Conservation (phyloP, 2,113 vertebrate species). For the human region DNA sequence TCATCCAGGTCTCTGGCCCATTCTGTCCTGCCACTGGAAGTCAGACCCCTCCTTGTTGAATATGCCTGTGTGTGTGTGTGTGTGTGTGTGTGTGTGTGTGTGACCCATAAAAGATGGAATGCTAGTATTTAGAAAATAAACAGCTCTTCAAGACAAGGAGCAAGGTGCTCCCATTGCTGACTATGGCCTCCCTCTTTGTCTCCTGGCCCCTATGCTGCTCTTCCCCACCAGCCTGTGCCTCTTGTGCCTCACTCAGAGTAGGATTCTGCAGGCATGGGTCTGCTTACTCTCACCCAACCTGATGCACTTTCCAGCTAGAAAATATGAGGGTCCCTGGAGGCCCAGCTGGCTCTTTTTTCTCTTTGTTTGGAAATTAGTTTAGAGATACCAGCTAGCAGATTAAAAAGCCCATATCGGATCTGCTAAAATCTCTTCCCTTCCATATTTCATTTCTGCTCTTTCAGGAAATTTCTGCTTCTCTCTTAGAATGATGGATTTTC, state of each 20-base stretch:
- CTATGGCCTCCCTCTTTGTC: neutral
- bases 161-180: neutral
- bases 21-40: neutral
- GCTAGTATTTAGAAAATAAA: neutral
- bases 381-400: constrained; percentile 68
- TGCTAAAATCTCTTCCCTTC: constrained; percentile 76
- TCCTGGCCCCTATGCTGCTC: neutral
- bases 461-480: constrained; percentile 77
- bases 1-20: neutral
- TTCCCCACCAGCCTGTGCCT: neutral
- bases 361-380: constrained; percentile 79
- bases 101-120: neutral
- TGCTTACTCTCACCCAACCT: constrained; percentile 68
- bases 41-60: neutral
- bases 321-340: constrained; percentile 73
- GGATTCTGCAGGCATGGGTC: neutral
- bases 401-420: constrained; percentile 77
- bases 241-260: neutral
- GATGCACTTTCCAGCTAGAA: constrained; percentile 78
- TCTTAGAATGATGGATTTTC: constrained; percentile 79
- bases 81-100: too few relatives aligned
- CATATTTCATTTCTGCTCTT: constrained; percentile 79
- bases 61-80: neutral
- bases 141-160: neutral
- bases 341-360: constrained; percentile 77